Evolutionary conservation across 2,888 invertebrate genomes (phyloP), one percentile per base, ranked within the genome.

Genomic region (Linnaemya tessellans): DNA sequence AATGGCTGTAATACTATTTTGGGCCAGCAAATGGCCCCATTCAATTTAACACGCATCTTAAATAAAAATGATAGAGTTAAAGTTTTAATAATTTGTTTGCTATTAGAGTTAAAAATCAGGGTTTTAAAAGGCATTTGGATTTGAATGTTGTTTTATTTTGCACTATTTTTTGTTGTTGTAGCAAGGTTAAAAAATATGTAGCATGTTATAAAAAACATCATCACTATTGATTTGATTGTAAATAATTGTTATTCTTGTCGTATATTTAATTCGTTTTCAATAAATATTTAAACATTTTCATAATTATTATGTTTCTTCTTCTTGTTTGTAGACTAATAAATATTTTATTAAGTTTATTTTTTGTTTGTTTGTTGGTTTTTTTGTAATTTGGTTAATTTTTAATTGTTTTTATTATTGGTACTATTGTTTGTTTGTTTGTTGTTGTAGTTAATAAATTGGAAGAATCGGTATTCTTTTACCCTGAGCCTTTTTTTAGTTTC

Each of bases 391-490:
- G 68, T 80, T 84, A 67, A 64, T 35, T 74, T 67, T 79, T 84
- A 78, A 71, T 60, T 85, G 87, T 88, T 71, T 90, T 88, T n/a
- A n/a, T 77, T 86, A 84, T 87, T 88, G 87, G 87, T 87, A 88
- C 86, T 88, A 80, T 86, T 87, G 87, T 87, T 79, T 85, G 87
- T 87, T 79, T 85, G 87, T 86, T 88, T 87, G 86, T 87, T 88
- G 80, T 88, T 88, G 84, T 73, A 89, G 80, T 87, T 84, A 80
- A 84, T 90, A 88, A 90, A 89, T 89, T 92, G 92, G 92, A 92
- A 92, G 92, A 92, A 92, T 92, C 92, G 92, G 92, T 92, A 92
- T 92, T 86, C 81, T 82, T 86, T 90, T 92, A 92, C 92, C 93
- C 92, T 92, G 92, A 93, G 93, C 92, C 91, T 90, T 91, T 91